These are phyloP conservation scores for Cosmorhoe ocellata DNA, from an alignment of 2,888 invertebrate genomes.

Conservation along the genomic window DNA sequence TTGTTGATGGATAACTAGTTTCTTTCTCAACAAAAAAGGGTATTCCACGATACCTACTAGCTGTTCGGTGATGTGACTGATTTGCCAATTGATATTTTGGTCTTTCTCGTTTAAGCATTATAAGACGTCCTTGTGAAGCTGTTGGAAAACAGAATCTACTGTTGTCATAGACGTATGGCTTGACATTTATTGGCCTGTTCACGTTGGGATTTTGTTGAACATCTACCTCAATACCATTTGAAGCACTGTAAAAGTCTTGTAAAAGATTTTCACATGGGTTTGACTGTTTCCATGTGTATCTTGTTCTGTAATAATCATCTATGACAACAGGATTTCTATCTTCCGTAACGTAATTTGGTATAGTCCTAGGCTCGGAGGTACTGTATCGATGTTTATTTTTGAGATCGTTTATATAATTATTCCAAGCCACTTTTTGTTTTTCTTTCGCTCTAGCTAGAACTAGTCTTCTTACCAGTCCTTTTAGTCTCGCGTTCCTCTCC, in stretches of 20 bases:
- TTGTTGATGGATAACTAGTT: background rate
- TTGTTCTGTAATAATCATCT: constrained; percentile 42
- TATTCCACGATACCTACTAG: constrained; percentile 26
- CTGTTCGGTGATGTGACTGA: constrained; percentile 5
- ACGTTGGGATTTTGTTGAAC: constrained; percentile 9
- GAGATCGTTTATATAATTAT: constrained; percentile 61
- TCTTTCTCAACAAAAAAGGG: constrained; percentile 36
- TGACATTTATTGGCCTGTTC: constrained; percentile 1
- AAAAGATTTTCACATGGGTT: constrained; percentile 41
- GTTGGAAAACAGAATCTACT: constrained; percentile 49
- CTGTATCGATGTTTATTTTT: constrained; percentile 49
- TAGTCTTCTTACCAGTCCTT: constrained; percentile 50
- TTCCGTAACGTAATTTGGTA: constrained; percentile 5
- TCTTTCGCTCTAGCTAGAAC: constrained; percentile 50
- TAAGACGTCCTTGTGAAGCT: constrained; percentile 47
- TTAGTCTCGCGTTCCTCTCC: constrained; percentile 53
- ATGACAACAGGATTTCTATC: constrained; percentile 35
- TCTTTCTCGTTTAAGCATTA: constrained; percentile 42
- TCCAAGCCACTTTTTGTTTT: constrained; percentile 56
- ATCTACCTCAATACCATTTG: constrained; percentile 11
- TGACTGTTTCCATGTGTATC: constrained; percentile 36
- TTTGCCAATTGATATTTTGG: constrained; percentile 15
- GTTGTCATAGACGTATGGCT: constrained; percentile 28
- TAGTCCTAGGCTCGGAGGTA: background rate
- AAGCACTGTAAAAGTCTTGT: constrained; percentile 40